These are phyloP conservation scores for Leucophora obtusa DNA, from an alignment of 2,888 invertebrate species.

Conservation along the genomic window DNA sequence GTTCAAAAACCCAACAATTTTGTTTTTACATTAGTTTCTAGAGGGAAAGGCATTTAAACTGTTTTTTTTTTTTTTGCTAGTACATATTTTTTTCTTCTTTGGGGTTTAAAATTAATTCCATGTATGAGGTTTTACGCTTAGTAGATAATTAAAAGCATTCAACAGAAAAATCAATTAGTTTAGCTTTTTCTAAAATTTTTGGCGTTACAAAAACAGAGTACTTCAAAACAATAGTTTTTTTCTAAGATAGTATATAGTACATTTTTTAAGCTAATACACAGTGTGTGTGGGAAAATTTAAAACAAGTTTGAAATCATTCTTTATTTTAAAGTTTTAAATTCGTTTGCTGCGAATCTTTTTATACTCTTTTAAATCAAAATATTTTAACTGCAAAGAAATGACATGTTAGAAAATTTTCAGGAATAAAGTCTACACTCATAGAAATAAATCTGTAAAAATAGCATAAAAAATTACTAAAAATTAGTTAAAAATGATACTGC, in stretches of 20 bases:
- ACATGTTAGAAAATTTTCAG: too few species aligned
- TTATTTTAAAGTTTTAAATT: too few species aligned
- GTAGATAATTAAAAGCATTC: conserved; percentile 18
- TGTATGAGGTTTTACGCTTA: conserved; percentile 6
- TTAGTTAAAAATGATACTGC: too few species aligned
- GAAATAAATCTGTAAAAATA: too few species aligned
- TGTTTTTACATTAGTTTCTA: not conserved
- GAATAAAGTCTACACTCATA: too few species aligned
- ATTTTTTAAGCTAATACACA: not conserved
- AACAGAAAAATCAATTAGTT: conserved; percentile 33
- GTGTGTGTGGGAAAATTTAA: not conserved
- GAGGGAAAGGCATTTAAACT: not conserved
- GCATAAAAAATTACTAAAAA: too few species aligned
- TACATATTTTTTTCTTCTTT: not conserved
- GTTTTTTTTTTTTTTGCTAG: not conserved
- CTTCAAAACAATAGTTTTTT: conserved; percentile 1
- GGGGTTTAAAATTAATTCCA: not conserved
- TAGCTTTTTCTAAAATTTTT: not conserved
- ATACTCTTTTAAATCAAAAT: too few species aligned
- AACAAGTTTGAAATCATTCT: too few species aligned
- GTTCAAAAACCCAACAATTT: not conserved
- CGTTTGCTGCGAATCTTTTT: too few species aligned
- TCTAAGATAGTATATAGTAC: not conserved
- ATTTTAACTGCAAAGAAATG: too few species aligned
- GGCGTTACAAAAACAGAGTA: not conserved